These are phyloP conservation scores for Erinaceus europaeus DNA, from an alignment of 2,113 vertebrate genomes.

Conservation along the genomic window DNA sequence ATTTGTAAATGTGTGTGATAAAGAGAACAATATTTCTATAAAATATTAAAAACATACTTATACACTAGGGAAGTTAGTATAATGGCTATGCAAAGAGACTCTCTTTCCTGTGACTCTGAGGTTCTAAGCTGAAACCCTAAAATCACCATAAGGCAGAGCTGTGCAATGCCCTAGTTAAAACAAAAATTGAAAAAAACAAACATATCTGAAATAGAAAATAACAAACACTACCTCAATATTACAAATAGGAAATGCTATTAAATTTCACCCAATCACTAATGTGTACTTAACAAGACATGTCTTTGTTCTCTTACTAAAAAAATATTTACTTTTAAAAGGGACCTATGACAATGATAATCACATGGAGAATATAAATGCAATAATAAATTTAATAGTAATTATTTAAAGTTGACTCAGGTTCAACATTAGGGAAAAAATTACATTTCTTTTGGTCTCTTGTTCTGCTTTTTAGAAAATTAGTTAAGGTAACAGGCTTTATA, in stretches of 20 bases:
- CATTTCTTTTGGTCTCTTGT: background rate
- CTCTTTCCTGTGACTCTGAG: too few relatives aligned
- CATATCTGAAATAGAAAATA: too few relatives aligned
- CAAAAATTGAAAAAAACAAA: background rate
- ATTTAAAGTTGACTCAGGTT: slow-evolving; percentile 43
- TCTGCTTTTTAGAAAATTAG: slow-evolving; percentile 5
- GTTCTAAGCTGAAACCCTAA: too few relatives aligned
- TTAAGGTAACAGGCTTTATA: slow-evolving; percentile 17
- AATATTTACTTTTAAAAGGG: slow-evolving; percentile 24
- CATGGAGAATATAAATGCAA: background rate
- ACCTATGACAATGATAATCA: slow-evolving; percentile 9
- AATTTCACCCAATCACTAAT: background rate
- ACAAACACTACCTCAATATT: background rate
- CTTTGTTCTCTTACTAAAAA: background rate
- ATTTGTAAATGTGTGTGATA: background rate
- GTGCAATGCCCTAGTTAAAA: too few relatives aligned
- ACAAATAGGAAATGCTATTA: background rate
- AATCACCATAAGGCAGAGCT: too few relatives aligned
- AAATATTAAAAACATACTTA: background rate
- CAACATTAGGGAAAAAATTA: background rate
- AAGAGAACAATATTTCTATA: background rate
- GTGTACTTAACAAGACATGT: background rate
- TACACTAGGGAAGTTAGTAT: too few relatives aligned
- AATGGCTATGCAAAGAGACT: too few relatives aligned
- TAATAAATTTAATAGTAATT: slow-evolving; percentile 38